These are phyloP conservation scores for Ophioderma brevispina DNA, from an alignment of 35 echinoderm and acorn worm genomes.

Conservation along the genomic window DNA sequence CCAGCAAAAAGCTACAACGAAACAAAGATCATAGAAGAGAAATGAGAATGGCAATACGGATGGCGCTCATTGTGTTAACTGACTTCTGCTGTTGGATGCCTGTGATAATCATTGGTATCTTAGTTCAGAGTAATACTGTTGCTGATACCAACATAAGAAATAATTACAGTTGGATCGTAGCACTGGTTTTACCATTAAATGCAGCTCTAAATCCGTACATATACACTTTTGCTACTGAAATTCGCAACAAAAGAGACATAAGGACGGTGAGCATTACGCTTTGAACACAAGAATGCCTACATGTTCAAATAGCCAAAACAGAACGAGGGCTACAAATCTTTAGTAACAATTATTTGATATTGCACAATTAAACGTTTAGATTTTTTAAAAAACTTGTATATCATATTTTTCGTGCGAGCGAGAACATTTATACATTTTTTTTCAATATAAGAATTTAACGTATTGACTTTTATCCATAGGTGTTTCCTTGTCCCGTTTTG, in stretches of 20 bases:
- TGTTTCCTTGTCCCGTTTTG: too few species aligned
- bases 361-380: too few species aligned
- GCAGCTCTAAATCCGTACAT: slow-evolving; percentile 44
- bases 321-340: not conserved
- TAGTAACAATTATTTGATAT: too few species aligned
- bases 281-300: not conserved
- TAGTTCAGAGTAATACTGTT: slow-evolving; percentile 12
- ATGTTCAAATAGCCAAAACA: not conserved
- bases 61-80: slow-evolving; percentile 50
- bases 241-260: not conserved
- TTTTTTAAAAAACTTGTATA: too few species aligned
- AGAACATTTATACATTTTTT: too few species aligned
- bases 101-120: slow-evolving; percentile 45
- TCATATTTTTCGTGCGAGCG: too few species aligned
- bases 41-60: slow-evolving; percentile 46
- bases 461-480: too few species aligned
- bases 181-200: slow-evolving; percentile 43
- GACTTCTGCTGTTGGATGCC: slow-evolving; percentile 66
- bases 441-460: too few species aligned
- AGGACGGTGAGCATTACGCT: not conserved
- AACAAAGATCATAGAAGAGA: slow-evolving; percentile 18
- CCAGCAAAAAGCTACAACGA: not conserved
- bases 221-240: slow-evolving; percentile 36
- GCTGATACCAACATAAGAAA: not conserved
- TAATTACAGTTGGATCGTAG: slow-evolving; percentile 47